Evolutionary conservation across 2,797 vertebrate species (phyloP).

Genomic region (Sparus aurata): DNA sequence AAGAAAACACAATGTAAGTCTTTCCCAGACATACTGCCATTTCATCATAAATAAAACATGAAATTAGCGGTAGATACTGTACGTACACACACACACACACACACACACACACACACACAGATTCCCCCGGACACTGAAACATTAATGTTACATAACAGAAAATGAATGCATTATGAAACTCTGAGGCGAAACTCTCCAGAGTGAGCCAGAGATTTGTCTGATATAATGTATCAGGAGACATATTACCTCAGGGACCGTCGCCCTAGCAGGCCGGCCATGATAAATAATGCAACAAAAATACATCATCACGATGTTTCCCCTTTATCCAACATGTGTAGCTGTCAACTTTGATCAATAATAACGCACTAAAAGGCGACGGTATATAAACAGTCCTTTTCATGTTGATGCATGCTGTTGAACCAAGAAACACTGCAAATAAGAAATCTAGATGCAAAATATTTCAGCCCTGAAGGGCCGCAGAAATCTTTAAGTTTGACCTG

Average conservation of each 20-base stretch:
- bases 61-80: constrained; percentile 42
- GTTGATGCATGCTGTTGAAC: constrained; percentile 69
- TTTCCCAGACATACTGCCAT: constrained; percentile 16
- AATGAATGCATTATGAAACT: constrained; percentile 68
- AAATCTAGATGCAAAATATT: constrained; percentile 65
- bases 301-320: constrained; percentile 81
- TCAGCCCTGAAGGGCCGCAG: constrained; percentile 33
- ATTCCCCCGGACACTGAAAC: constrained; percentile 47
- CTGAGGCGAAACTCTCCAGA: constrained; percentile 64
- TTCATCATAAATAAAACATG: constrained; percentile 64
- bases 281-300: constrained; percentile 87
- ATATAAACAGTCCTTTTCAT: constrained; percentile 67
- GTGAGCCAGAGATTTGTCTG: constrained; percentile 76
- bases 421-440: constrained; percentile 50
- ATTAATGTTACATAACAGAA: constrained; percentile 73
- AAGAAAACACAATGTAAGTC: constrained; percentile 24
- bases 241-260: constrained; percentile 79
- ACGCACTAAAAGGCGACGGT: constrained; percentile 64
- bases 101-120: constrained; percentile 5
- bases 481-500: constrained; percentile 64
- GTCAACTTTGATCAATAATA: constrained; percentile 85
- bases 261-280: constrained; percentile 72
- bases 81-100: constrained; percentile 6
- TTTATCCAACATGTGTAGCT: constrained; percentile 86
- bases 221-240: constrained; percentile 81